Evolutionary conservation across 1,140 invertebrate species (phyloP).

Genomic region (Cotesia chilonis): DNA sequence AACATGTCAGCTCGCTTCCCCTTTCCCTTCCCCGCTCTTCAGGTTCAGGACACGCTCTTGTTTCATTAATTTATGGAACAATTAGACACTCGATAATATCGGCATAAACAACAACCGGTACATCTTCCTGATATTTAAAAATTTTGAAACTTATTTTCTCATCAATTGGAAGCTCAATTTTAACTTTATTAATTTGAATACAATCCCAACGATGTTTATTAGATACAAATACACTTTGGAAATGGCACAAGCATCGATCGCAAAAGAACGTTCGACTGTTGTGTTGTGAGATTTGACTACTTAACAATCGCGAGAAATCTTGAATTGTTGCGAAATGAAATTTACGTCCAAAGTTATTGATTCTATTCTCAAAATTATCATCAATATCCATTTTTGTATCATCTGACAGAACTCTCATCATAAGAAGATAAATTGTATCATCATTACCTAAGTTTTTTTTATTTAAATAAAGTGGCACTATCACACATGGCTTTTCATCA

Average conservation of each 20-base stretch:
- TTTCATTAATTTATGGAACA: not conserved
- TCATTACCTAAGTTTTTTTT: constrained; percentile 42
- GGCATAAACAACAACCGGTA: not conserved
- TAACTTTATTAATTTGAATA: not conserved
- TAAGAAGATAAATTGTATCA: constrained; percentile 37
- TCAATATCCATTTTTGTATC: not conserved
- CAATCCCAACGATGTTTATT: not conserved
- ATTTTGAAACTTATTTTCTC: not conserved
- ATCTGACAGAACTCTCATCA: constrained; percentile 15
- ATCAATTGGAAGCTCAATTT: not conserved
- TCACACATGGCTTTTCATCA: constrained; percentile 41
- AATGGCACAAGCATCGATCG: constrained; percentile 52
- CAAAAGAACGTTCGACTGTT: constrained; percentile 45
- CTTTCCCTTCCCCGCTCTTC: too few species aligned
- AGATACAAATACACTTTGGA: constrained; percentile 25
- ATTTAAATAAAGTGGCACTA: constrained; percentile 52
- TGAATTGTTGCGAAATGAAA: constrained; percentile 47
- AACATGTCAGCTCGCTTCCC: too few species aligned
- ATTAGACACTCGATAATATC: not conserved
- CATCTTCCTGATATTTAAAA: not conserved
- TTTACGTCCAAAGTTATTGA: not conserved
- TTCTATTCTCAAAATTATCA: not conserved
- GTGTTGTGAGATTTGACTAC: constrained; percentile 43
- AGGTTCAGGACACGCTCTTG: constrained; percentile 34
- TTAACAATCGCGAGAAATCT: constrained; percentile 37